Conservation (phyloP, 2,888 invertebrate species). For the Spilosoma lubricipeda region DNA sequence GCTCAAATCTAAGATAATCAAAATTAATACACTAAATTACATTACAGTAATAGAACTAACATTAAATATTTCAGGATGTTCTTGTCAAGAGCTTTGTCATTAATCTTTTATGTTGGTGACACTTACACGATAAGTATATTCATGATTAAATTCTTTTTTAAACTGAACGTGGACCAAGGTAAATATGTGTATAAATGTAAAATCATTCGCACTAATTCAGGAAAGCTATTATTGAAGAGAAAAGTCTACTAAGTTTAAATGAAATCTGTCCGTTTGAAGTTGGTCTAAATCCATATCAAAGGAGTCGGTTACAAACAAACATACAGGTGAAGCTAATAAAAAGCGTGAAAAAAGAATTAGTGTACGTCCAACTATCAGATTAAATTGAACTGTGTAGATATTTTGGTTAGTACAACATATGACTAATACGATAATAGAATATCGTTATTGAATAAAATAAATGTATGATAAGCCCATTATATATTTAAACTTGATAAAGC, state of each 20-base stretch:
- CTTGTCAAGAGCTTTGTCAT: not conserved
- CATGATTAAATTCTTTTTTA: not conserved
- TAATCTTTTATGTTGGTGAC: not conserved
- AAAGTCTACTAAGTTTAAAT: no score
- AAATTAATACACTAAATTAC: not conserved
- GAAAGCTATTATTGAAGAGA: no score
- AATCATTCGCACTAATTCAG: not conserved
- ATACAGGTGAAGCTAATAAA: no score
- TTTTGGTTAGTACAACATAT: not conserved
- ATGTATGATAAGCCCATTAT: not conserved
- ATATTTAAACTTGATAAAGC: not conserved
- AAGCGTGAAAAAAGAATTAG: no score
- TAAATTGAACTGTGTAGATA: not conserved
- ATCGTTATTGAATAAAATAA: conserved; percentile 3
- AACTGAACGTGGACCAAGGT: not conserved
- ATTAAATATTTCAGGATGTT: not conserved
- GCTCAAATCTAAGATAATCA: not conserved
- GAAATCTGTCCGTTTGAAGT: no score
- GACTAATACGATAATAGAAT: not conserved
- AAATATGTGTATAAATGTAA: not conserved
- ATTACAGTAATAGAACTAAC: not conserved
- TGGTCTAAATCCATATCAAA: no score
- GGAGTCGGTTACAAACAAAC: no score
- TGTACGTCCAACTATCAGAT: not conserved
- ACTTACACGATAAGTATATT: not conserved